phyloP scores from a whole-genome alignment of 1,140 invertebrate genomes.

The Achroia grisella region DNA sequence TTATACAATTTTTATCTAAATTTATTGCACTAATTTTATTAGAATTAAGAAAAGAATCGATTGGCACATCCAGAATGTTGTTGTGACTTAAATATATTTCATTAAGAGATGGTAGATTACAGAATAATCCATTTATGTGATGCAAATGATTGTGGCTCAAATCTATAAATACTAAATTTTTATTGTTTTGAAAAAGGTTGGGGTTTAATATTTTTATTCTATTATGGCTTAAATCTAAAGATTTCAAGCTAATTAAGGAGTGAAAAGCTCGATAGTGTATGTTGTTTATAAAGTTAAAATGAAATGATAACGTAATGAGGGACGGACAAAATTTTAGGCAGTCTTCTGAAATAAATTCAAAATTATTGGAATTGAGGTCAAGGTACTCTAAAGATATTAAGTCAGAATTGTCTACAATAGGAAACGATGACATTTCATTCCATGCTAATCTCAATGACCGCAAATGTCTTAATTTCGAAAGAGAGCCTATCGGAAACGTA shows the following conservation, averaged over 20 bases:
- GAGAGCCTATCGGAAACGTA: slow-evolving; percentile 85
- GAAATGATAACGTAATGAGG: slow-evolving; percentile 85
- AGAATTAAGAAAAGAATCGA: slow-evolving; percentile 88
- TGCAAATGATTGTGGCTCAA: slow-evolving; percentile 93
- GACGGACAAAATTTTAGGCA: slow-evolving; percentile 90
- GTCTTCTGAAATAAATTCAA: slow-evolving; percentile 84
- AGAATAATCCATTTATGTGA: slow-evolving; percentile 86
- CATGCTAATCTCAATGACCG: slow-evolving; percentile 84
- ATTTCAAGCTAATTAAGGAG: slow-evolving; percentile 83
- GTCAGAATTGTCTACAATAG: slow-evolving; percentile 80
- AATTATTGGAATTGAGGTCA: slow-evolving; percentile 92
- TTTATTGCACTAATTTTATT: slow-evolving; percentile 67
- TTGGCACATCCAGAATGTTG: slow-evolving; percentile 90
- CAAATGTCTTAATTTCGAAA: slow-evolving; percentile 84
- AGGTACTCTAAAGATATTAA: slow-evolving; percentile 84
- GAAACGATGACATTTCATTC: slow-evolving; percentile 82
- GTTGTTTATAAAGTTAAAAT: slow-evolving; percentile 87
- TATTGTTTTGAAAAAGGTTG: slow-evolving; percentile 83
- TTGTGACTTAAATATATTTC: slow-evolving; percentile 91
- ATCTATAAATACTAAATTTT: slow-evolving; percentile 85
- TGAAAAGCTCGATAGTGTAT: slow-evolving; percentile 86
- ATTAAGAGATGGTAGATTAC: slow-evolving; percentile 82
- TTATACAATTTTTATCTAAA: slow-evolving; percentile 64
- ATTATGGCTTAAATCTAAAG: slow-evolving; percentile 91
- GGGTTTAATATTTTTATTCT: slow-evolving; percentile 86